Conservation (phyloP, 1,140 invertebrate genomes). For the Drosophila fuyamai region DNA sequence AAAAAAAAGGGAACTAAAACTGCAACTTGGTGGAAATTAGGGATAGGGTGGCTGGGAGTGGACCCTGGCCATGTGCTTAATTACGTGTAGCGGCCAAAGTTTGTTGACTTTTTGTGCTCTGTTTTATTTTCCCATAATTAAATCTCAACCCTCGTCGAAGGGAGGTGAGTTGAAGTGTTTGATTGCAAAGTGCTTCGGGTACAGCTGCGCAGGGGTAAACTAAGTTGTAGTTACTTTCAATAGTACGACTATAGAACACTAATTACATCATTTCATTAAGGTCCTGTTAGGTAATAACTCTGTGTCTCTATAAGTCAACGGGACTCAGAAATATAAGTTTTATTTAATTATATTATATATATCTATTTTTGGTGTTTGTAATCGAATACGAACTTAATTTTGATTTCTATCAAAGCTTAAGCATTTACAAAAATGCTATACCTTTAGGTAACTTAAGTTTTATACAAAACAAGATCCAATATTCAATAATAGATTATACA, state of each 20-base stretch:
- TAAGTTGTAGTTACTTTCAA: constrained; percentile 11
- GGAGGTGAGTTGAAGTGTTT: constrained; percentile 16
- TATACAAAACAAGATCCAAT: too few species aligned
- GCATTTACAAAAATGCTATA: too few species aligned
- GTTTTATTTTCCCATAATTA: constrained; percentile 79
- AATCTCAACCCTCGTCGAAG: constrained; percentile 67
- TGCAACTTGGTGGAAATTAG: constrained; percentile 11
- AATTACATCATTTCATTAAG: background rate
- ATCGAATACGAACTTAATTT: too few species aligned
- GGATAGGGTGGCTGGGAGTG: constrained; percentile 25
- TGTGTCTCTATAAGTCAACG: too few species aligned
- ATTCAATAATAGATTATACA: too few species aligned
- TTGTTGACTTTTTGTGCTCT: constrained; percentile 69
- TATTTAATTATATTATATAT: too few species aligned
- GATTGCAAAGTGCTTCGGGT: constrained; percentile 16
- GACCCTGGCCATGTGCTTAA: constrained; percentile 68
- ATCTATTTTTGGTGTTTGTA: too few species aligned
- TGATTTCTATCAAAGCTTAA: too few species aligned
- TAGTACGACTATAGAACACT: too few species aligned
- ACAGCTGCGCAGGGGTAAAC: constrained; percentile 29
- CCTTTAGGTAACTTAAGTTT: too few species aligned
- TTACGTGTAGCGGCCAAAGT: constrained; percentile 61
- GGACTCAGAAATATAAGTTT: too few species aligned
- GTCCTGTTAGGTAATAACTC: background rate
- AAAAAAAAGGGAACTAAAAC: constrained; percentile 9